Base-by-base conservation (phyloP, 2,888 invertebrate genomes). In the Ischnus inquisitorius region DNA sequence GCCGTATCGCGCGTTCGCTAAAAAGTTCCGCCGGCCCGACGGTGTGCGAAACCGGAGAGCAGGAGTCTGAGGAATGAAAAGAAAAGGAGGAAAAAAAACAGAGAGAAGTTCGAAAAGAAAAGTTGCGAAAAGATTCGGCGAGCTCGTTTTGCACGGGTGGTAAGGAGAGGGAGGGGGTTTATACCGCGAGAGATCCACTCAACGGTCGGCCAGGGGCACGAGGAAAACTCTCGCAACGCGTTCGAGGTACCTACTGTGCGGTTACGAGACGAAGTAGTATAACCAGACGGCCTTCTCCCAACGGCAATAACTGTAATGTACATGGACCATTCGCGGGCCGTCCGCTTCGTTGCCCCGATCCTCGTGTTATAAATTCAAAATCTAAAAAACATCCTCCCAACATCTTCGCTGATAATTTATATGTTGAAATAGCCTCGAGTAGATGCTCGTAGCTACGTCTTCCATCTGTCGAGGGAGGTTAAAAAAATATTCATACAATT, bases 71-170 rank as follows among this genome's bases (percentile, higher is more conserved):
- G 19, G 19, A 28, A 62, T 39, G 28, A 19, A 28, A 22, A 28
- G 46, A 46, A 22, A 69, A 65, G 69, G 68, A 78, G 75, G 67
- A 71, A 67, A 71, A 71, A 75, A 12, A 48, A 62, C 54, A 77
- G 14, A 57, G 46, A 65, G 34, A 81, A 75, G 72, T 78, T 74
- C n/a, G 60, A 48, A 68, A 75, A 57, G 74, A 78, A 84, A 83
- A 81, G 81, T 84, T 81, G 78, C 65, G 74, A 78, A 71, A 84
- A 84, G 80, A 84, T 84, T 81, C 54, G 81, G 69, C 28, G 54
- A 84, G 84, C 74, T 80, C 74, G 80, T 67, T 83, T 79, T 78
- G 77, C 68, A 43, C 72, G 54, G 64, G 72, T n/a, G 60, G 60
- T n/a, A n/a, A 14, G 28, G 57, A 25, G 57, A 57, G 1, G 25